phyloP scores from a whole-genome alignment of 2,888 invertebrate genomes.

The Trisateles emortualis region DNA sequence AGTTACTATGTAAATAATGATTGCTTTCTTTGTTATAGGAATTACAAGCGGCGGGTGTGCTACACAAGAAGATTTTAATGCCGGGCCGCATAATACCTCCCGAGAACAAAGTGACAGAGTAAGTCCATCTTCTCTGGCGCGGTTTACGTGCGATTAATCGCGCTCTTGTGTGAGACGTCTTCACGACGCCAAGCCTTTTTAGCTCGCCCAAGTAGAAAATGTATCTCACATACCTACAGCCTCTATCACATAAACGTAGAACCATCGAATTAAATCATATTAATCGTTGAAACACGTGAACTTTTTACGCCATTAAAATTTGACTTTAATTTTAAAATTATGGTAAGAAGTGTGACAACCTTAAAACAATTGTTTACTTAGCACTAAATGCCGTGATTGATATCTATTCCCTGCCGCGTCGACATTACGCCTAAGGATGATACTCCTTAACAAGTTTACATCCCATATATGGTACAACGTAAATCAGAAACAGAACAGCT shows the following conservation, averaged over 20 bases:
- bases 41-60: constrained; percentile 66
- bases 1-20: constrained; percentile 42
- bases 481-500: constrained; percentile 75
- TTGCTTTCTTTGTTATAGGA: constrained; percentile 72
- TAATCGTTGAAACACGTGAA: not conserved
- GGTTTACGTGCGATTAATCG: constrained; percentile 61
- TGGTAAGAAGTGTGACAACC: not conserved
- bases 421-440: constrained; percentile 49
- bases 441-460: constrained; percentile 58
- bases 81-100: constrained; percentile 78
- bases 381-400: constrained; percentile 50
- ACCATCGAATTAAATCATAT: constrained; percentile 25
- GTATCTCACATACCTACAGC: constrained; percentile 44
- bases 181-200: constrained; percentile 44
- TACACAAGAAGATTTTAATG: constrained; percentile 77
- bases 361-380: constrained; percentile 29
- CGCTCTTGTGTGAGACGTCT: constrained; percentile 41
- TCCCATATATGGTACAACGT: constrained; percentile 65
- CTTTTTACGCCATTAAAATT: not conserved
- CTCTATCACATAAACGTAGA: constrained; percentile 42
- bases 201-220: constrained; percentile 60
- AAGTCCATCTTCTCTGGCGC: constrained; percentile 58
- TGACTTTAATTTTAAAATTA: not conserved
- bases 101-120: constrained; percentile 70
- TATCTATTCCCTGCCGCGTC: constrained; percentile 36